Evolutionary conservation across 1,140 invertebrate genomes (phyloP).

Genomic region (Dendroctonus ponderosae): DNA sequence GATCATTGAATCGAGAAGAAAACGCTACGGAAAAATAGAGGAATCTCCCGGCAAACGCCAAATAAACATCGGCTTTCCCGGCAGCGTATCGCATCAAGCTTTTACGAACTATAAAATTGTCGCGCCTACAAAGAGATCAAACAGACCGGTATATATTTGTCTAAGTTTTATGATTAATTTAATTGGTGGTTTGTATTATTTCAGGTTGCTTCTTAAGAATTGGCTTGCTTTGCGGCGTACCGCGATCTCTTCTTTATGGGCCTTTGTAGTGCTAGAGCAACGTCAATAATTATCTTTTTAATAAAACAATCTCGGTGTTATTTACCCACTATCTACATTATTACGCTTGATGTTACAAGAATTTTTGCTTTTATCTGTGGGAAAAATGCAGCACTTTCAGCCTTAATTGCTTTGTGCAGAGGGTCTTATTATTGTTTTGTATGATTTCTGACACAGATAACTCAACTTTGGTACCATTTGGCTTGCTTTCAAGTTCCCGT

Average conservation of each 20-base stretch:
- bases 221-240: slow-evolving; percentile 35
- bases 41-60: slow-evolving; percentile 31
- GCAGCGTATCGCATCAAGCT: slow-evolving; percentile 22
- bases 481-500: too few species aligned
- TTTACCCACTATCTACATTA: slow-evolving; percentile 6
- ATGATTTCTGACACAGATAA: too few species aligned
- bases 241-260: slow-evolving; percentile 34
- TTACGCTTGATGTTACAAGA: background rate
- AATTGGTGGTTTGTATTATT: slow-evolving; percentile 45
- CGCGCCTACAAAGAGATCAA: slow-evolving; percentile 47
- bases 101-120: slow-evolving; percentile 48
- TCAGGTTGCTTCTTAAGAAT: slow-evolving; percentile 47
- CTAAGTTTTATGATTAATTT: slow-evolving; percentile 47
- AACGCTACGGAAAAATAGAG: slow-evolving; percentile 23
- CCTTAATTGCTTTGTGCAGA: too few species aligned
- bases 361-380: too few species aligned
- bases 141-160: slow-evolving; percentile 46
- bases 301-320: slow-evolving; percentile 17
- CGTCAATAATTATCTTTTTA: slow-evolving; percentile 17
- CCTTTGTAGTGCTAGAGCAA: slow-evolving; percentile 34
- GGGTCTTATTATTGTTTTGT: too few species aligned
- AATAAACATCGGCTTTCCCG: slow-evolving; percentile 35
- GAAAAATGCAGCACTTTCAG: too few species aligned
- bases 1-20: slow-evolving; percentile 45
- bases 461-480: too few species aligned